Conservation (phyloP, 92 coral and sea anemone species). For the Muricea muricata region DNA sequence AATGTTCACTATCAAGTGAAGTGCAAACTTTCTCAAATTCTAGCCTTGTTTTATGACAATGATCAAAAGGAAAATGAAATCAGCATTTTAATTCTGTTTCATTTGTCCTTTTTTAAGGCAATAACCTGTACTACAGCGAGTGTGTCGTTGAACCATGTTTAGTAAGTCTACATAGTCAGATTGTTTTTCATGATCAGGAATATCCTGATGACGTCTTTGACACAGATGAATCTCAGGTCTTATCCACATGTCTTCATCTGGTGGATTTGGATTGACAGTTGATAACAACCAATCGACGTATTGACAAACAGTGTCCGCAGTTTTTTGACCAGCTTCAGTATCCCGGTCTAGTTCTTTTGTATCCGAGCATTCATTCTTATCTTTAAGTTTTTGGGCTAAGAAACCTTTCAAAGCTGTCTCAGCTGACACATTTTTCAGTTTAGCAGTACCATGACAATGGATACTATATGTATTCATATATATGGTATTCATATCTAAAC, state of each 20-base stretch:
- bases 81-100: too few species aligned
- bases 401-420: conserved; percentile 40
- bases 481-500: too few species aligned
- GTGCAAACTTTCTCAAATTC: conserved; percentile 55
- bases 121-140: too few species aligned
- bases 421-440: neutral
- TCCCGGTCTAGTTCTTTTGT: conserved; percentile 60
- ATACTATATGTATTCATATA: too few species aligned
- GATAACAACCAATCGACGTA: neutral
- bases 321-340: conserved; percentile 21
- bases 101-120: too few species aligned
- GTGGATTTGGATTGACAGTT: neutral
- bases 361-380: conserved; percentile 43
- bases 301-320: neutral
- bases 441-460: too few species aligned
- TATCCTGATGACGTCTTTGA: conserved; percentile 20
- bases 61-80: conserved; percentile 1
- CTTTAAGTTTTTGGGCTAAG: conserved; percentile 26
- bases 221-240: neutral
- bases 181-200: conserved; percentile 42
- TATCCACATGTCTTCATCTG: neutral
- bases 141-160: too few species aligned
- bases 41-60: conserved; percentile 31
- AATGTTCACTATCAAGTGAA: conserved; percentile 39
- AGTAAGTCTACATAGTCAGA: conserved; percentile 60